Percentiles rank a stretch among this genome's conserved stretches.
Evolutionary conservation across 1,140 invertebrate genomes (phyloP).

Genomic region (Scaptodrosophila lebanonensis): DNA sequence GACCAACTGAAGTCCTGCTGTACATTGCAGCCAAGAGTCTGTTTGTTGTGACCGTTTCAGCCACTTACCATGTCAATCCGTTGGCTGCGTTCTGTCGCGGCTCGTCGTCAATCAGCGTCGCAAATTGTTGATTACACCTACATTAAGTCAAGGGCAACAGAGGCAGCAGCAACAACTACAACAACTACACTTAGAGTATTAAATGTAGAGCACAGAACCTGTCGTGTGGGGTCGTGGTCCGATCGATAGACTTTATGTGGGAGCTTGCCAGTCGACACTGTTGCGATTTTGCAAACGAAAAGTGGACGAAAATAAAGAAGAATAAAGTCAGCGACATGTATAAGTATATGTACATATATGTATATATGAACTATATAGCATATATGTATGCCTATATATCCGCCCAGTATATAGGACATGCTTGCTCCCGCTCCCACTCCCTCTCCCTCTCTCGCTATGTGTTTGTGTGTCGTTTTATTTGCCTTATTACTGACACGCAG

Average conservation of each 20-base stretch:
- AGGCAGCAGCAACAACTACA: conserved; percentile 39
- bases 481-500: conserved; percentile 69
- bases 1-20: too few relatives aligned
- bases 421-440: conserved; percentile 14
- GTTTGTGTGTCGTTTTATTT: conserved; percentile 55
- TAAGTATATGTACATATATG: conserved; percentile 7
- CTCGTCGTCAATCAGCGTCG: conserved; percentile 72
- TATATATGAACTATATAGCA: conserved; percentile 38
- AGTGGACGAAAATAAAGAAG: conserved; percentile 54
- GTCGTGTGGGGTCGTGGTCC: conserved; percentile 3
- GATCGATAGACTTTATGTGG: conserved; percentile 52
- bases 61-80: conserved; percentile 10
- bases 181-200: conserved; percentile 38
- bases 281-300: conserved; percentile 73
- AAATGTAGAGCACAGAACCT: conserved; percentile 54
- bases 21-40: too few relatives aligned
- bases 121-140: conserved; percentile 74
- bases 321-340: conserved; percentile 18
- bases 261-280: conserved; percentile 18
- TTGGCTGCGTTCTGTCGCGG: conserved; percentile 36
- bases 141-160: conserved; percentile 68
- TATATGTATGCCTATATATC: conserved; percentile 12
- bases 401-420: conserved; percentile 59
- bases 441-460: conserved; percentile 5
- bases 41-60: too few relatives aligned